Conservation (phyloP, 2,888 invertebrate species). For the Chrysodeixis includens region DNA sequence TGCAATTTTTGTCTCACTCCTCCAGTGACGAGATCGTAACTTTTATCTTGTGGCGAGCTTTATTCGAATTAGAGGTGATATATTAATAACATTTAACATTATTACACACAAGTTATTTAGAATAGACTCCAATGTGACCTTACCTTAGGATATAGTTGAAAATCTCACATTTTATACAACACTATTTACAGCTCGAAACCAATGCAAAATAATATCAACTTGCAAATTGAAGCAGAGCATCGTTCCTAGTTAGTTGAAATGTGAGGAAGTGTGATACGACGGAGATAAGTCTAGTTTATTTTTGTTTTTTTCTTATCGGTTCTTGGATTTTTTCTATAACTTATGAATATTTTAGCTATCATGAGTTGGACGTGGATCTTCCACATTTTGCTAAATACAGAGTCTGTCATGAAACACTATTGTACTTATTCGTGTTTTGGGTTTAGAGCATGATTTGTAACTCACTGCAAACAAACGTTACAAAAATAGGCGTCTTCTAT, state of each 20-base stretch:
- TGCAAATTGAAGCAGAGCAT: slow-evolving; percentile 7
- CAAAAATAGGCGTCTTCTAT: slow-evolving; percentile 14
- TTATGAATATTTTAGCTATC: slow-evolving; percentile 12
- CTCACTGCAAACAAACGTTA: slow-evolving; percentile 29
- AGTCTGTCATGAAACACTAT: slow-evolving; percentile 15
- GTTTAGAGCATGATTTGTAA: slow-evolving; percentile 18
- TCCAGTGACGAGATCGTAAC: slow-evolving; percentile 32
- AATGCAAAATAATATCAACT: slow-evolving; percentile 10
- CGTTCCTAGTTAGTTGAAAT: slow-evolving; percentile 15
- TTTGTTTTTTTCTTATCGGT: slow-evolving; percentile 5
- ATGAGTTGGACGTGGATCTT: slow-evolving; percentile 15
- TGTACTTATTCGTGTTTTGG: slow-evolving; percentile 32
- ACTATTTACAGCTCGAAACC: slow-evolving; percentile 13
- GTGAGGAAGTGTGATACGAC: slow-evolving; percentile 23
- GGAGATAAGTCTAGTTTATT: slow-evolving; percentile 13
- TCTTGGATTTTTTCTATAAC: slow-evolving; percentile 13
- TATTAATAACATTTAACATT: slow-evolving; percentile 40
- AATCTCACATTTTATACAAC: slow-evolving; percentile 31
- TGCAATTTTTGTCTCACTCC: slow-evolving; percentile 10
- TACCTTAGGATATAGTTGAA: slow-evolving; percentile 47
- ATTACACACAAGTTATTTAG: slow-evolving; percentile 45
- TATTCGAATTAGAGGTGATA: slow-evolving; percentile 52
- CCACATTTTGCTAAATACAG: slow-evolving; percentile 12
- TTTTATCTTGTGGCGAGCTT: slow-evolving; percentile 47
- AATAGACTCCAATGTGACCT: slow-evolving; percentile 57